Base-by-base conservation (phyloP, 2,797 vertebrate genomes). In the Sciaenops ocellatus region DNA sequence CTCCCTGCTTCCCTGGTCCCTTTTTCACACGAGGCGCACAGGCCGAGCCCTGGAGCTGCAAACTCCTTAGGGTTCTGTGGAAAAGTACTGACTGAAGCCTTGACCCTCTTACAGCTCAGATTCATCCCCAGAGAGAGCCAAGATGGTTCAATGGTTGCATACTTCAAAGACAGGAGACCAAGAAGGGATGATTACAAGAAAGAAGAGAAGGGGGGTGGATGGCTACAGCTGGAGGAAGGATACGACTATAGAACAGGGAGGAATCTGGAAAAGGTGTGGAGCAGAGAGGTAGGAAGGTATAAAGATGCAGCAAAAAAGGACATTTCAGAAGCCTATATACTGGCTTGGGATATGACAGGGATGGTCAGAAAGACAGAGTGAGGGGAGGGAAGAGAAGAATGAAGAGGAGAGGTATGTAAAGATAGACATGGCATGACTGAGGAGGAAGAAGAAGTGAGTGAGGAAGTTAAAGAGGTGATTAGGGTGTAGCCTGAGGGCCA, bases 391-490 rank as follows among this genome's bases (percentile, higher is more conserved):
- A 17, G 7, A 61, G 30, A 38, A 47, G 48, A 73, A 30, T 24
- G 9, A 56, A 44, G 30, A 34, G 26, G 13, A 65, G 28, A 46
- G 13, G 55, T 62, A 61, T 44, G 75, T 38, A 83, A 69, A 44
- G n/a, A 67, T 1, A 18, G 22, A 38, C 44, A n/a, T 22, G 8
- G 26, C 13, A 55, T 1, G 41, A 78, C 4, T 9, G 52, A 46
- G 44, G 34, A 42, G 28, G 54, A 55, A 63, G 51, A 51, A 63
- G 51, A 59, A 41, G 72, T 24, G 44, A 64, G 82, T 6, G 72
- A 75, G 50, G 9, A 64, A 74, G 84, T 61, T 71, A 72, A 82
- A 82, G 82, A 88, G 89, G 87, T 90, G 83, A 89, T 88, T 79
- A 82, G 66, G 70, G 59, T 69, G 73, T 20, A 85, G 85, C 87